Conservation (phyloP, 2,113 vertebrate species). For the Antigone vipio region DNA sequence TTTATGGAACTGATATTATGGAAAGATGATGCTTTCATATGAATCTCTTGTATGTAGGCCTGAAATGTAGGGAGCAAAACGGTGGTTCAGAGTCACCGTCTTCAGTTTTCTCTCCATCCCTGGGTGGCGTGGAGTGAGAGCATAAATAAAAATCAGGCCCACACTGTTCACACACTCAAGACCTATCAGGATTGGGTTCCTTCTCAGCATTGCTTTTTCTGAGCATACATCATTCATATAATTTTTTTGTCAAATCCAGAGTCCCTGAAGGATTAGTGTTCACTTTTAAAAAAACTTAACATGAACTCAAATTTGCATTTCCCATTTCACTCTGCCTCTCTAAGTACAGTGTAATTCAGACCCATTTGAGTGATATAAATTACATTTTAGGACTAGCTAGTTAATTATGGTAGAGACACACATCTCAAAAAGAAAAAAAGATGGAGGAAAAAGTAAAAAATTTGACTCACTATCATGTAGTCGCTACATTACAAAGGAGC, state of each 20-base stretch:
- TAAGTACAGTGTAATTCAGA: constrained; percentile 19
- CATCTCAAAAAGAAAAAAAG: not conserved
- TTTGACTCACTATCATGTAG: not conserved
- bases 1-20: not conserved
- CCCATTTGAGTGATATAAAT: constrained; percentile 42
- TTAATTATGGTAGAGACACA: constrained; percentile 23
- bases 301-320: constrained; percentile 44
- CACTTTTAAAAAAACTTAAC: constrained; percentile 31
- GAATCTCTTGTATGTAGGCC: not conserved
- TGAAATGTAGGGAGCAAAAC: not conserved
- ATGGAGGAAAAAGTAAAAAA: not conserved
- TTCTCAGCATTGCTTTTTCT: not conserved
- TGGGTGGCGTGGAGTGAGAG: not conserved
- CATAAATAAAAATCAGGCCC: not conserved
- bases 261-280: constrained; percentile 20
- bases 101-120: not conserved
- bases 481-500: not conserved
- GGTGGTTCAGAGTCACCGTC: not conserved
- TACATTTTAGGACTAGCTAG: constrained; percentile 36
- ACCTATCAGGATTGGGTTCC: not conserved
- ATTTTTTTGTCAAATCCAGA: constrained; percentile 7
- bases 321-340: not conserved
- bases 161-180: not conserved
- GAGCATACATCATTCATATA: not conserved
- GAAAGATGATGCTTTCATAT: not conserved